phyloP scores from a whole-genome alignment of 1,140 invertebrate species.

The Platyscapa corneri region DNA sequence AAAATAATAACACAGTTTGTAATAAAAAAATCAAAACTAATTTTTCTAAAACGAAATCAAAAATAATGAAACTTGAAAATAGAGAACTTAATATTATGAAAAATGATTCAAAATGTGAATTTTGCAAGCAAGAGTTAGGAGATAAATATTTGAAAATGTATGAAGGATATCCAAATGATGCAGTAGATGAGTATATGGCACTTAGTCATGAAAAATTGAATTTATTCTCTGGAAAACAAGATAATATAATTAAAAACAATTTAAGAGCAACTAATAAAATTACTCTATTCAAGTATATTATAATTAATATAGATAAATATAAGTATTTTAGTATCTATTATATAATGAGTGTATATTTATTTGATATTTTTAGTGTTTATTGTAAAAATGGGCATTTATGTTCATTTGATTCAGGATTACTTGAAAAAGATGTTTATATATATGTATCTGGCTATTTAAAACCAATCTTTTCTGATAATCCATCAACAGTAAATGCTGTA shows the following conservation, averaged over 20 bases:
- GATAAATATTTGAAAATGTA: slow-evolving; percentile 79
- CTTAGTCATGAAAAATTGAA: slow-evolving; percentile 84
- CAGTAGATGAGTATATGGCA: slow-evolving; percentile 84
- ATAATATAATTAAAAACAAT: slow-evolving; percentile 74
- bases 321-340: background rate
- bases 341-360: background rate
- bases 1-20: no score
- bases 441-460: slow-evolving; percentile 89
- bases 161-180: slow-evolving; percentile 83
- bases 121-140: slow-evolving; percentile 79
- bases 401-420: slow-evolving; percentile 85
- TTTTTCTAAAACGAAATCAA: no score
- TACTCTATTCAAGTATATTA: slow-evolving; percentile 72
- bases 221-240: slow-evolving; percentile 80
- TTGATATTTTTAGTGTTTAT: slow-evolving; percentile 79
- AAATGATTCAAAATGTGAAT: slow-evolving; percentile 66
- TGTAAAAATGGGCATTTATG: slow-evolving; percentile 87
- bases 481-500: slow-evolving; percentile 82
- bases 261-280: slow-evolving; percentile 81
- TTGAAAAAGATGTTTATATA: slow-evolving; percentile 84
- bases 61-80: no score
- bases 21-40: no score
- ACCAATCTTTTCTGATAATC: slow-evolving; percentile 85
- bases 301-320: background rate
- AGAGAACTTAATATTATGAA: no score